These are phyloP conservation scores for Drosophila testacea DNA, from an alignment of 2,888 invertebrate species.

Conservation along the genomic window DNA sequence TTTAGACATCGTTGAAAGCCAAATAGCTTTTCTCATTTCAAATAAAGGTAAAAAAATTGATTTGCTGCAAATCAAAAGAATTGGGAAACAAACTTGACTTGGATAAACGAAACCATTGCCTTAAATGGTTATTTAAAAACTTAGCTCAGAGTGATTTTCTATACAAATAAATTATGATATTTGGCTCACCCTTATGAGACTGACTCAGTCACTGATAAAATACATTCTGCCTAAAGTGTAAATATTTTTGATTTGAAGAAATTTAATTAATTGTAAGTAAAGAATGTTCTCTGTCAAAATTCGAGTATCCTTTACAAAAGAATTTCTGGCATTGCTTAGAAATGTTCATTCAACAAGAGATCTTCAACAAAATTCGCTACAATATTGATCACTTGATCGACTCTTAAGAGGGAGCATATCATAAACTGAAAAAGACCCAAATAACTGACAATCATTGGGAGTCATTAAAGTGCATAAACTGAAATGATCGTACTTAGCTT, in stretches of 20 bases:
- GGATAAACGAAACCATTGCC: not conserved
- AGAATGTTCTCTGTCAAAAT: not conserved
- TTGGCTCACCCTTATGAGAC: too few relatives aligned
- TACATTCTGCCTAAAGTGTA: too few relatives aligned
- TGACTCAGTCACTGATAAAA: too few relatives aligned
- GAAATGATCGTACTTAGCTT: constrained; percentile 1
- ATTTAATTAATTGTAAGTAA: not conserved
- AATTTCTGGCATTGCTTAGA: not conserved
- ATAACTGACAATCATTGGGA: constrained; percentile 62
- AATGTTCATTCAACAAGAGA: not conserved
- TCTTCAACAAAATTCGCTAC: constrained; percentile 21
- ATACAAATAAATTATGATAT: too few relatives aligned
- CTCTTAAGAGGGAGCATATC: constrained; percentile 13
- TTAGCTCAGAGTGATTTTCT: too few relatives aligned
- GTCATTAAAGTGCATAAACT: constrained; percentile 53
- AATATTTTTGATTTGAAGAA: too few relatives aligned
- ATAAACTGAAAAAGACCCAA: constrained; percentile 30
- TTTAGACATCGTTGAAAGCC: constrained; percentile 55
- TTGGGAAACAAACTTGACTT: constrained; percentile 50
- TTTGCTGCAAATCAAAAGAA: constrained; percentile 46
- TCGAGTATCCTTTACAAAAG: not conserved
- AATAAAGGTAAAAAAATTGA: not conserved
- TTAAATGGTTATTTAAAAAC: not conserved
- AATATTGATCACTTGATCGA: constrained; percentile 48
- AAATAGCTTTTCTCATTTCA: constrained; percentile 23